Base-by-base conservation (phyloP, 2,888 invertebrate species). In the Apodemia arnacis region DNA sequence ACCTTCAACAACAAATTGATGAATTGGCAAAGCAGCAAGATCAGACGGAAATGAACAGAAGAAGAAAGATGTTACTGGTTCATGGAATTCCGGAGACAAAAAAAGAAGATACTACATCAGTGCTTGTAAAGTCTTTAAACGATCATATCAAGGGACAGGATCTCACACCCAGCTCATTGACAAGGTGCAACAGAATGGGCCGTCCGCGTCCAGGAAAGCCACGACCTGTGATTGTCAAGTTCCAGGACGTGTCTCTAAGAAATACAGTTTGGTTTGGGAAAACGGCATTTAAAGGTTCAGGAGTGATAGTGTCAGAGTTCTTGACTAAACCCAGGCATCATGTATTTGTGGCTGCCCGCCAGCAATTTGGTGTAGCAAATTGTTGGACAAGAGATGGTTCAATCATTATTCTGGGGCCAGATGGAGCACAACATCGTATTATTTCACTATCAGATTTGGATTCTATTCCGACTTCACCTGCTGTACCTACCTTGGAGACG, bases 61-160 rank as follows among this genome's bases (percentile, higher is more conserved):
- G 80, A 13, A 70, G 31, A 15, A 80, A 80, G 41, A 80, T 80
- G 24, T 27, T 80, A 7, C 21, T 80, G 69, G 15, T 80, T 54
- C 80, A 80, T 54, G 49, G 70, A 21, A 24, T 80, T 8, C 72
- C 54, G 8, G 70, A 80, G 54, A 18, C 18, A 18, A 31, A 54
- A 24, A 54, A 27, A 2, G 75, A 75, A 41, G 75, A 75, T 34
- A 34, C n/a, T 54, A 5, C 18, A 44, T 11, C 18, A 11, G 3
- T 11, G 5, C 34, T 73, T n/a, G 11, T 18, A 15, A 41, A 73
- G 1, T 3, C 18, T 5, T 38, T 73, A 8, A 38, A 31, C 18
- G n/a, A 73, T 1, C n/a, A 73, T 15, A 13, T 73, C n/a, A 38
- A 38, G 5, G 15, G 10, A 1, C 24, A 8, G 27, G 31, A 13